Conservation (phyloP, 2,888 invertebrate genomes). For the Fragum fragum region DNA sequence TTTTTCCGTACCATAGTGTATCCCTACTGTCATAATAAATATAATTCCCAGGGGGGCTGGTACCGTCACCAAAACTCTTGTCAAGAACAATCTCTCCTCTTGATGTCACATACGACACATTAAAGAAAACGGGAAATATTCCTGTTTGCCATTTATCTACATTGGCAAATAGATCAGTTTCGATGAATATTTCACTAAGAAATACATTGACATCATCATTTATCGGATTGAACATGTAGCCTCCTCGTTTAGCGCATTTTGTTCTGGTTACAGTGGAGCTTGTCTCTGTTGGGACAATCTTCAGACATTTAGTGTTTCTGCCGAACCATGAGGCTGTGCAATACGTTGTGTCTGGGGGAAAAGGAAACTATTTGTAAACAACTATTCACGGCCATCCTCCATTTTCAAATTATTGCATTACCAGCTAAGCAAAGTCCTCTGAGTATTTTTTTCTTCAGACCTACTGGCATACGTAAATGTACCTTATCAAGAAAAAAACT, state of each 20-base stretch:
- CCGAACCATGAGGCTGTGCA: conserved; percentile 59
- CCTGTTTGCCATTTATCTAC: conserved; percentile 41
- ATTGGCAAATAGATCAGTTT: conserved; percentile 36
- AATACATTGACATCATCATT: conserved; percentile 6
- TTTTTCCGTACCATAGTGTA: neutral
- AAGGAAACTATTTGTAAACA: too few relatives aligned
- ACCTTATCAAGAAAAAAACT: too few relatives aligned
- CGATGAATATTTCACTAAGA: conserved; percentile 26
- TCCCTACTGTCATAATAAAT: neutral
- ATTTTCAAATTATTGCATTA: too few relatives aligned
- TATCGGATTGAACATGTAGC: conserved; percentile 54
- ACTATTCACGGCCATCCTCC: too few relatives aligned
- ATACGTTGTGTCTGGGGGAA: conserved; percentile 44
- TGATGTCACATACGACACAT: conserved; percentile 8
- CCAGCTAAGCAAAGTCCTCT: too few relatives aligned
- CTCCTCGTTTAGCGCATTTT: conserved; percentile 34
- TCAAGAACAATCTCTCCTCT: conserved; percentile 11
- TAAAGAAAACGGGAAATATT: conserved; percentile 27
- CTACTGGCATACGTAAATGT: too few relatives aligned
- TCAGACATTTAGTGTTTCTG: conserved; percentile 41
- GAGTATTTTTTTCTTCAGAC: too few relatives aligned
- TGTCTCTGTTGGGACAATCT: neutral
- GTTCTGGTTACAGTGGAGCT: conserved; percentile 8
- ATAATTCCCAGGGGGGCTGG: neutral
- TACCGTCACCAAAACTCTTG: neutral